These are phyloP conservation scores for Ips typographus DNA, from an alignment of 1,140 invertebrate species.

Conservation along the genomic window DNA sequence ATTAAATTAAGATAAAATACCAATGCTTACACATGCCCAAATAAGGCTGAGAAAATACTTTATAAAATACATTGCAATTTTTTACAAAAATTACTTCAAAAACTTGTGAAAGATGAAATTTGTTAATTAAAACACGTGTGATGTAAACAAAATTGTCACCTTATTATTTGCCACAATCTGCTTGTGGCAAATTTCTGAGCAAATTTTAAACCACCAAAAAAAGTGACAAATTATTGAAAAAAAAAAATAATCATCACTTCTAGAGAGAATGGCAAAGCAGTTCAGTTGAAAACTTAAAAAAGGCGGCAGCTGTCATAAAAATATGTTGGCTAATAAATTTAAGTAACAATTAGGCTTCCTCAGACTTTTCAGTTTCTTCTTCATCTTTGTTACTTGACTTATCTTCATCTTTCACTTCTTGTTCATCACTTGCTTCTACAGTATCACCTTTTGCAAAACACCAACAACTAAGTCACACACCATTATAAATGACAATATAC, in stretches of 20 bases:
- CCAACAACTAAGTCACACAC: conserved; percentile 4
- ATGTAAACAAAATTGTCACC: no score
- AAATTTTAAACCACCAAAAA: no score
- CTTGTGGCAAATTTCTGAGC: no score
- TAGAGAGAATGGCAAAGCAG: neutral
- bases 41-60: no score
- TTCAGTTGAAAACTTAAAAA: conserved; percentile 6
- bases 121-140: neutral
- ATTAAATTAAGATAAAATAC: neutral
- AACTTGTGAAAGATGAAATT: no score
- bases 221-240: no score
- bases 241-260: neutral
- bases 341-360: conserved; percentile 26
- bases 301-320: conserved; percentile 7
- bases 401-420: conserved; percentile 31
- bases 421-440: conserved; percentile 28
- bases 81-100: no score
- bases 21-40: no score
- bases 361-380: conserved; percentile 33
- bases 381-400: conserved; percentile 24
- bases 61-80: no score
- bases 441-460: conserved; percentile 13
- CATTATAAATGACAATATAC: neutral
- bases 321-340: neutral
- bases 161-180: no score